These are phyloP conservation scores for Heteromormyrus szaboi DNA, from an alignment of 2,797 vertebrate species.

Conservation along the genomic window DNA sequence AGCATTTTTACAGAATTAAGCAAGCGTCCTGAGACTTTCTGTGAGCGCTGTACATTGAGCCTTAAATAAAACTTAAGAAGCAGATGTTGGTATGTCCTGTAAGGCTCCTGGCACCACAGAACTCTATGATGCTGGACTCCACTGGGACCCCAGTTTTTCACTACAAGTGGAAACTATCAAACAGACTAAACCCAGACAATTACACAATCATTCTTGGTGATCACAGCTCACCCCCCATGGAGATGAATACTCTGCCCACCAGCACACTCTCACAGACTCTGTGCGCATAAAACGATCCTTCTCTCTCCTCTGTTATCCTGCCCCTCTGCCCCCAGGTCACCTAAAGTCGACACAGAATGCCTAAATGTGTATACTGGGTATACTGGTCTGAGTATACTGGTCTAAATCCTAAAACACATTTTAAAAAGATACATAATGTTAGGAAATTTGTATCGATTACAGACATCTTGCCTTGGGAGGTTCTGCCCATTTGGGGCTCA, in stretches of 20 bases:
- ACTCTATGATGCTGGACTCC: background rate
- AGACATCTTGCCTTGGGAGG: background rate
- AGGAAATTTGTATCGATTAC: background rate
- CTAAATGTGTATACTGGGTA: background rate
- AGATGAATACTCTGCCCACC: background rate
- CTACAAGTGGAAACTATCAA: background rate
- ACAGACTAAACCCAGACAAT: background rate
- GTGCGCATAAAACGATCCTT: background rate
- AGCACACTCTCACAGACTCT: background rate
- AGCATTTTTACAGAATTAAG: background rate
- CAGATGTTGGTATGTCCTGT: background rate
- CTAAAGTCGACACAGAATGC: background rate
- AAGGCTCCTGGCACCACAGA: background rate
- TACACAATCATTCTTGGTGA: background rate
- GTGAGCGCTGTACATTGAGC: background rate
- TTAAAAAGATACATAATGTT: background rate
- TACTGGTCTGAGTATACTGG: too few relatives aligned
- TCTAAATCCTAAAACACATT: background rate
- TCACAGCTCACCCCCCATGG: background rate
- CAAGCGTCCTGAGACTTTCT: background rate
- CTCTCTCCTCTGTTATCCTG: background rate
- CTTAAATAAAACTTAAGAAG: background rate
- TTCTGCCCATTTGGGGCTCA: background rate
- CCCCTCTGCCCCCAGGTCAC: background rate
- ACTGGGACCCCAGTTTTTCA: background rate